Percentiles rank a stretch among this genome's conserved stretches.
Conservation (phyloP, 2,113 vertebrate genomes). For the Peromyscus polionotus region DNA sequence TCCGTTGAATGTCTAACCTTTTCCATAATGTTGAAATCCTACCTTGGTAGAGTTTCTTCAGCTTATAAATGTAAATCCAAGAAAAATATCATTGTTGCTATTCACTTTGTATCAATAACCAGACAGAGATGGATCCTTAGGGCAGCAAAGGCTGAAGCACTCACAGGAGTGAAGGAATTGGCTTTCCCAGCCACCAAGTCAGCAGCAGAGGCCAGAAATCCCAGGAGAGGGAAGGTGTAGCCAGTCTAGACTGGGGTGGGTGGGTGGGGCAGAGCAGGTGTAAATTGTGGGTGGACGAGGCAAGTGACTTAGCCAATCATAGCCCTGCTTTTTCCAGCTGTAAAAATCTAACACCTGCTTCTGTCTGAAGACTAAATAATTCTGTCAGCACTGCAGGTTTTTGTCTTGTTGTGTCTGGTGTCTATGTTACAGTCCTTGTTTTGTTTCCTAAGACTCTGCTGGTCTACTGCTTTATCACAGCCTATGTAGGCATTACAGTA, state of each 20-base stretch:
- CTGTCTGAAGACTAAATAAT: not conserved
- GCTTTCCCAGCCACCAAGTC: not conserved
- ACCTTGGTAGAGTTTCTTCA: not conserved
- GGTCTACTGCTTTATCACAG: not conserved
- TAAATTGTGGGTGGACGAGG: not conserved
- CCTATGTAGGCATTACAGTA: not conserved
- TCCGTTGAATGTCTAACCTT: not conserved
- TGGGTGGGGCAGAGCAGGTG: not conserved
- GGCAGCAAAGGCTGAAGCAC: not conserved
- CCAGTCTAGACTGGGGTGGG: not conserved
- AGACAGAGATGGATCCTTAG: not conserved
- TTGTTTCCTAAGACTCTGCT: not conserved
- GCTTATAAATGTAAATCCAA: not conserved
- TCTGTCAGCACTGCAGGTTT: not conserved
- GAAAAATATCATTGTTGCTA: not conserved
- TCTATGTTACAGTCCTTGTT: not conserved
- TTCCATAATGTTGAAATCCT: not conserved
- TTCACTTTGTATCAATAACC: not conserved
- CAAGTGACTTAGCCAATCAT: not conserved
- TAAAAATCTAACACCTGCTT: not conserved
- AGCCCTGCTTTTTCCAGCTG: not conserved
- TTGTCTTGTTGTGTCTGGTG: not conserved
- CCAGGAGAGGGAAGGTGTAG: not conserved
- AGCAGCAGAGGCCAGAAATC: not conserved
- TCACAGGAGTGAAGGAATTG: not conserved